These are phyloP conservation scores for Drosophila rufa DNA, from an alignment of 1,140 invertebrate species.

Conservation along the genomic window DNA sequence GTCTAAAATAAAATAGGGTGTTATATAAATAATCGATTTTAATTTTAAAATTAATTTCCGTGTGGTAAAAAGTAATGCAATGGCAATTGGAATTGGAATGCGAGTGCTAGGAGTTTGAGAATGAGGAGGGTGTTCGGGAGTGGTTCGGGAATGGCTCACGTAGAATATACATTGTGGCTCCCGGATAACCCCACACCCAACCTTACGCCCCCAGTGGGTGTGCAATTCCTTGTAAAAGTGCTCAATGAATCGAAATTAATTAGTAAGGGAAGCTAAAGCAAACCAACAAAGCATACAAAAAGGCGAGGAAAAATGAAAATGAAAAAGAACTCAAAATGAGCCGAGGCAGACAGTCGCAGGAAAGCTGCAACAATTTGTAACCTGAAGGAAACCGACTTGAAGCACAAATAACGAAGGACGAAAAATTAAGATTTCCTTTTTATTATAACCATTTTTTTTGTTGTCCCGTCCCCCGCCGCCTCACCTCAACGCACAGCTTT, in stretches of 20 bases:
- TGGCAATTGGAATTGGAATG: conserved; percentile 59
- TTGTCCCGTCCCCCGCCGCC: background rate
- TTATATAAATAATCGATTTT: background rate
- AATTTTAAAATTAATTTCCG: background rate
- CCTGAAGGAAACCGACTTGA: conserved; percentile 74
- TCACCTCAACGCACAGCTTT: conserved; percentile 11
- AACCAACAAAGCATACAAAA: conserved; percentile 50
- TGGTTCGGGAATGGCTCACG: conserved; percentile 35
- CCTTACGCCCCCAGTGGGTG: conserved; percentile 57
- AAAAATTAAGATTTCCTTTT: conserved; percentile 81
- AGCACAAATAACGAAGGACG: conserved; percentile 67
- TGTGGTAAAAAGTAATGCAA: conserved; percentile 68
- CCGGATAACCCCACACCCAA: background rate
- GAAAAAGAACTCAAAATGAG: conserved; percentile 21
- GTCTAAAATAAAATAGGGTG: too few relatives aligned
- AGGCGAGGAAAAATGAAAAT: conserved; percentile 37
- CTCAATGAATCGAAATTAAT: conserved; percentile 84
- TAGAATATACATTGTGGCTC: conserved; percentile 41
- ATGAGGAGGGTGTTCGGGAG: conserved; percentile 7
- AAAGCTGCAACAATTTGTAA: conserved; percentile 71
- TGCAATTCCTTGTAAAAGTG: conserved; percentile 83
- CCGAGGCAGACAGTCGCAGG: conserved; percentile 25
- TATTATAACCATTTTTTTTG: conserved; percentile 56
- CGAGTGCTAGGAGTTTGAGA: conserved; percentile 16
- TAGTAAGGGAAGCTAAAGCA: conserved; percentile 71